Evolutionary conservation across 2,888 invertebrate species (phyloP).

Genomic region (Drosophila pullipes): DNA sequence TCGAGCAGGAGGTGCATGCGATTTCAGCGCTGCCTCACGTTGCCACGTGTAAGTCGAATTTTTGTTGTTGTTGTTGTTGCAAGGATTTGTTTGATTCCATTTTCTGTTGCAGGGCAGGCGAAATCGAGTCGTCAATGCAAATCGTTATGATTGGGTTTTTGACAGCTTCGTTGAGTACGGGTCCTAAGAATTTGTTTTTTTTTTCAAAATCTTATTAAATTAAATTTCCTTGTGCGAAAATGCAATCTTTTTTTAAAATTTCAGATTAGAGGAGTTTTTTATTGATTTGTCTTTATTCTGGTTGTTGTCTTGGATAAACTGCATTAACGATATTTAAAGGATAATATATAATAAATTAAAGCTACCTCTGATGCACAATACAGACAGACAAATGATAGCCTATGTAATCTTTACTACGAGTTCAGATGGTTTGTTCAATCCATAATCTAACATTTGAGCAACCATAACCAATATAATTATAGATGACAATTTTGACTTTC

Average conservation of each 20-base stretch:
- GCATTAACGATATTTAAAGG: neutral
- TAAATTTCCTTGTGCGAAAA: neutral
- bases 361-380: neutral
- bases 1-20: conserved; percentile 34
- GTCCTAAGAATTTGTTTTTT: neutral
- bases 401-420: too few species aligned
- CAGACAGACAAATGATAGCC: too few species aligned
- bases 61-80: neutral
- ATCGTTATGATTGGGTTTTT: conserved; percentile 57
- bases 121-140: conserved; percentile 19
- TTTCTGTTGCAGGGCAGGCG: conserved; percentile 45
- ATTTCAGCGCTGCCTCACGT: conserved; percentile 55
- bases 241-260: neutral
- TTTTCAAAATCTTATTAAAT: neutral
- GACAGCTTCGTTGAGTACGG: conserved; percentile 35
- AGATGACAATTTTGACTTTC: neutral
- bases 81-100: neutral
- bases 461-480: neutral
- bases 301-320: neutral
- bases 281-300: neutral
- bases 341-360: neutral
- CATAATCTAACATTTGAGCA: too few species aligned
- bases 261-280: neutral
- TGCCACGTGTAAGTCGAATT: conserved; percentile 46
- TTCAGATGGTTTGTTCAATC: too few species aligned